These are phyloP conservation scores for Sinohyriopsis cumingii DNA, from an alignment of 2,888 invertebrate genomes.

Conservation along the genomic window DNA sequence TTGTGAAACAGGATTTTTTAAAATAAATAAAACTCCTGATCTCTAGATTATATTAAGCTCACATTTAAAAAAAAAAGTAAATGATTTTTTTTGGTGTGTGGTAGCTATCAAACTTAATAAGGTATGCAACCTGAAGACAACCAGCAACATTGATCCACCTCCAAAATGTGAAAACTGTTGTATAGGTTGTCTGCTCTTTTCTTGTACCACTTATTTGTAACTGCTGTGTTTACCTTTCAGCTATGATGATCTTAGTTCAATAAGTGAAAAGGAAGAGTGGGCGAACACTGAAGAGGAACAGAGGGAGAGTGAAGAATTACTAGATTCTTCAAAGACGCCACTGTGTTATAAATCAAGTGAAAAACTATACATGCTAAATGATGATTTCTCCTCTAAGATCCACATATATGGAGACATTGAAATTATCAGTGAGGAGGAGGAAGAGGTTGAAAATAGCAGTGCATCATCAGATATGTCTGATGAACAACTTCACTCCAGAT, in stretches of 20 bases:
- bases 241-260: constrained; percentile 15
- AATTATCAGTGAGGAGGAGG: neutral
- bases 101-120: no score
- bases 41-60: no score
- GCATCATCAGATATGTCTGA: neutral
- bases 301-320: constrained; percentile 6
- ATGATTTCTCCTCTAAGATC: neutral
- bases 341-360: constrained; percentile 11
- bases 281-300: constrained; percentile 13
- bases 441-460: neutral
- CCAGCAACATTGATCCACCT: no score
- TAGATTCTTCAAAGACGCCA: constrained; percentile 4
- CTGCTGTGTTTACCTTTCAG: no score
- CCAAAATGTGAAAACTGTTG: neutral
- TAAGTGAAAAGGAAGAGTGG: constrained; percentile 17
- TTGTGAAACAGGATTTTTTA: no score
- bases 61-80: no score
- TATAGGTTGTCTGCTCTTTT: neutral
- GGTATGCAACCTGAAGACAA: no score
- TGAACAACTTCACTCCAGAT: no score
- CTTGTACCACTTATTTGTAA: neutral
- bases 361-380: constrained; percentile 21
- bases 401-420: constrained; percentile 2
- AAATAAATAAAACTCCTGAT: no score
- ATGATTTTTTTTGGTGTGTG: no score